Evolutionary conservation across 1,140 invertebrate genomes (phyloP).

Genomic region (Zophobas atratus): DNA sequence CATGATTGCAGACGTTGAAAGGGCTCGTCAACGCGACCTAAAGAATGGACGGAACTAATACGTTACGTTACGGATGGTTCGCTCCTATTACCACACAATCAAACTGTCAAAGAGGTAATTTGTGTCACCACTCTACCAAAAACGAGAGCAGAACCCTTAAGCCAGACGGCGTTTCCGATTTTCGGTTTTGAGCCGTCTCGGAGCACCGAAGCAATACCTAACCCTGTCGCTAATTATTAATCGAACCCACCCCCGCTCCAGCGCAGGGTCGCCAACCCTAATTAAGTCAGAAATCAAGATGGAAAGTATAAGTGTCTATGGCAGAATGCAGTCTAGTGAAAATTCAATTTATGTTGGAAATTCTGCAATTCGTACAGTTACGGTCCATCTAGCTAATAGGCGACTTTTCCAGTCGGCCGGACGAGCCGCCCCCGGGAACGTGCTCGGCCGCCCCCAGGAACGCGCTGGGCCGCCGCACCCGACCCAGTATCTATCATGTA

Average conservation of each 20-base stretch:
- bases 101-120: constrained; percentile 53
- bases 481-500: constrained; percentile 58
- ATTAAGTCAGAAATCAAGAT: constrained; percentile 53
- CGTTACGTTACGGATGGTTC: constrained; percentile 54
- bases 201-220: too few relatives aligned
- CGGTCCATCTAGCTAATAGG: constrained; percentile 61
- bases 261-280: constrained; percentile 1
- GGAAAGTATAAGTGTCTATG: constrained; percentile 57
- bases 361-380: constrained; percentile 60
- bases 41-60: constrained; percentile 55
- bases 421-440: constrained; percentile 8
- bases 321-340: constrained; percentile 61
- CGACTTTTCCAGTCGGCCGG: constrained; percentile 39
- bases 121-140: constrained; percentile 45
- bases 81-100: constrained; percentile 53
- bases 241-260: background rate
- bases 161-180: too few relatives aligned
- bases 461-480: constrained; percentile 21
- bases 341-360: constrained; percentile 64
- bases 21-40: constrained; percentile 33
- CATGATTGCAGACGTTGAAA: constrained; percentile 27
- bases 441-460: background rate
- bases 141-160: constrained; percentile 3
- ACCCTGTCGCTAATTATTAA: too few relatives aligned
- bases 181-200: too few relatives aligned